phyloP scores from a whole-genome alignment of 2,888 invertebrate genomes.

The Onthophagus sagittarius region DNA sequence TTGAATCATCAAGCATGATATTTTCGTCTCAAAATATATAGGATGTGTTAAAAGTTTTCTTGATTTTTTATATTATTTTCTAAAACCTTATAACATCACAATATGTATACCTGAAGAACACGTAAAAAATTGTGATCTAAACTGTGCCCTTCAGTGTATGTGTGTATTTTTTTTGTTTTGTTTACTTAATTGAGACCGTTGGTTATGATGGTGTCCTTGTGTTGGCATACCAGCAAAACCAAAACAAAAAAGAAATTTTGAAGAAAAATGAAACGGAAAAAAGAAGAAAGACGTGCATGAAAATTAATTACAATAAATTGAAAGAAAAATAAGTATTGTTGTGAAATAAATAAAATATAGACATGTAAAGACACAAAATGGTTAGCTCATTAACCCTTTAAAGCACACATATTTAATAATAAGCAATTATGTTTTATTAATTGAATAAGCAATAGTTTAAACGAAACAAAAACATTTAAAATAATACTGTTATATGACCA shows the following conservation, averaged over 20 bases:
- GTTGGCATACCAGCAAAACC: conserved; percentile 48
- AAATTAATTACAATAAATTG: conserved; percentile 9
- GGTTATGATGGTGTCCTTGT: conserved; percentile 43
- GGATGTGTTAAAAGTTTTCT: neutral
- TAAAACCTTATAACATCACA: neutral
- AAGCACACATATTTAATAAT: too few relatives aligned
- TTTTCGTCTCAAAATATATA: neutral
- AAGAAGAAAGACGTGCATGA: conserved; percentile 14
- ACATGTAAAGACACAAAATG: too few relatives aligned
- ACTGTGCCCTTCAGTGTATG: neutral
- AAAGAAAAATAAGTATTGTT: neutral
- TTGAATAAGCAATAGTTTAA: too few relatives aligned
- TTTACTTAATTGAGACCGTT: conserved; percentile 7
- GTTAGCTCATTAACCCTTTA: too few relatives aligned
- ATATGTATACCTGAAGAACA: neutral
- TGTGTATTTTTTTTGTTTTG: neutral
- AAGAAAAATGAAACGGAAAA: conserved; percentile 18
- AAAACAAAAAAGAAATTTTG: conserved; percentile 30
- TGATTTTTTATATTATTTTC: neutral
- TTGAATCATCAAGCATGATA: neutral
- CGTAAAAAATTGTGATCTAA: neutral
- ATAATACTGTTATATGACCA: too few relatives aligned
- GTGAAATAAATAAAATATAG: too few relatives aligned
- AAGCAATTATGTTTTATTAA: too few relatives aligned
- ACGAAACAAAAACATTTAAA: too few relatives aligned